Percentiles rank a stretch among this genome's conserved stretches.
Evolutionary conservation across 2,797 vertebrate genomes (phyloP).

Genomic region (Phrynocephalus guinanensis): DNA sequence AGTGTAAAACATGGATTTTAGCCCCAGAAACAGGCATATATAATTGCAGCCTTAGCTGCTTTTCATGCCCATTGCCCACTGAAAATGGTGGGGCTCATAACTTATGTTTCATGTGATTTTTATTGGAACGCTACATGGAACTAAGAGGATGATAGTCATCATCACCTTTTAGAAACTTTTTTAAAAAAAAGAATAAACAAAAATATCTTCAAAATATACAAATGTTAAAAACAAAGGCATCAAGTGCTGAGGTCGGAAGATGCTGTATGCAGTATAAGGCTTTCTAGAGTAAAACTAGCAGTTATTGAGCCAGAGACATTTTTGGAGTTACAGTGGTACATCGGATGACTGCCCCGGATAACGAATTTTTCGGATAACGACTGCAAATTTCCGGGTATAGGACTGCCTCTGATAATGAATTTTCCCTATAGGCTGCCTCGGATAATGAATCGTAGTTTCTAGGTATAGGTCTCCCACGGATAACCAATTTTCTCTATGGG

Average conservation of each 20-base stretch:
- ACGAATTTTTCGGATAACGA: no score
- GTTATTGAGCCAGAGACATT: no score
- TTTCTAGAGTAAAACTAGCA: no score
- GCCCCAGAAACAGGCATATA: neutral
- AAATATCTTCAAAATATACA: neutral
- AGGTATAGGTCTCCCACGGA: no score
- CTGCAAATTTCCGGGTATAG: no score
- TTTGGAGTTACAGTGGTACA: no score
- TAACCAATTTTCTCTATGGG: no score
- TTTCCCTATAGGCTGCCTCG: no score
- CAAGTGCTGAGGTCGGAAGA: neutral
- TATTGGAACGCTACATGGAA: neutral
- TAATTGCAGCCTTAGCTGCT: neutral
- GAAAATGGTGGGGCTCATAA: neutral
- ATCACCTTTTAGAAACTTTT: neutral
- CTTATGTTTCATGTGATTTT: neutral
- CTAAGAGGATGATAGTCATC: neutral
- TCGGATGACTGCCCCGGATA: no score
- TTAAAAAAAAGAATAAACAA: neutral
- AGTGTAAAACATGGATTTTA: neutral
- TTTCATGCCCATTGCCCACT: neutral
- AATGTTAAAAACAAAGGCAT: neutral
- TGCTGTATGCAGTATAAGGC: no score
- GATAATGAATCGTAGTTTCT: no score
- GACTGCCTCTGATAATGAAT: no score